Base-by-base conservation (phyloP, 2,797 vertebrate species). In the Enteromius fasciolatus region DNA sequence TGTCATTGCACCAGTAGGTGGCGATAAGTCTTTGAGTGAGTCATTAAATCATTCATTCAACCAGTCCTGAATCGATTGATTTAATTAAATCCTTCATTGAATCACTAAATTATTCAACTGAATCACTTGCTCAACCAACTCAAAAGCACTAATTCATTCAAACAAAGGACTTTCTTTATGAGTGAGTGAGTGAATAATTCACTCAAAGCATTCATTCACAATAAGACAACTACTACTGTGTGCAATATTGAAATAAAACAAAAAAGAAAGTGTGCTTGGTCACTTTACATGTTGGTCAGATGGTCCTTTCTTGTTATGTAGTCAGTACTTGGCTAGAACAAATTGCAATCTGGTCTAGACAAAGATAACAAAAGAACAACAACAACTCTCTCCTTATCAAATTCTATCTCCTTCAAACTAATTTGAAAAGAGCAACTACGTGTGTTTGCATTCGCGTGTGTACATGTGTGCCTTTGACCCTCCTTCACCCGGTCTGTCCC, bases 401-500 rank as follows among this genome's bases (percentile, higher is more conserved):
- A 28, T 50, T 15, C 15, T 20, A 14, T 46, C 61, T 46, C 81
- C 50, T 77, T 59, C 25, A 48, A 68, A 80, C 64, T 70, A 79
- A 76, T 69, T 54, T 76, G 39, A 76, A 79, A 36, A 84, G 70
- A 79, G 2, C 74, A 20, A 70, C 5, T 17, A 20, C 23, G 5
- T 59, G 57, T n/a, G 18, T 50, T 20, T 82, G 23, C 28, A 17
- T 76, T 15, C 50, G 73, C 5, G 25, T 64, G 28, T 44, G 54
- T 79, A 46, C 48, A 69, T 76, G 73, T 73, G 70, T 59, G 64
- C 14, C 76, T 84, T 83, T 83, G 85, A 86, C 83, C 76, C 67
- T 66, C 80, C 73, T 84, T 87, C 83, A 88, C 78, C 83, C 25
- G 0, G 2, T 57, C 54, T 77, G 76, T 85, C 83, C 81, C 83